phyloP scores from a whole-genome alignment of 53 echinoderm and acorn worm genomes.

The Holothuria scabra region DNA sequence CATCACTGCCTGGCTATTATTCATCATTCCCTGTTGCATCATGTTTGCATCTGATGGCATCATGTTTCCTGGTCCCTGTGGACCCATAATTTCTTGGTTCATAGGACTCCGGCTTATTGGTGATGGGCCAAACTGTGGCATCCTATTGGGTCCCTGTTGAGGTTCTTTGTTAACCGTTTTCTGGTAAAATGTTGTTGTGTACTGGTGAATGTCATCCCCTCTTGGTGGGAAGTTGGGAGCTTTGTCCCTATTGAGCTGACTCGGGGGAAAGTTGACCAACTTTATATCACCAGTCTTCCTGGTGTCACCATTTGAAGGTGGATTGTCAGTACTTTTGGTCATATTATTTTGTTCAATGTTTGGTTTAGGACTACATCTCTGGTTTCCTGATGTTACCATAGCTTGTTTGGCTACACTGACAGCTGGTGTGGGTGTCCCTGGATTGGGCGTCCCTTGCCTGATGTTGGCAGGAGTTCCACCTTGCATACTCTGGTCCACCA shows the following conservation, averaged over 20 bases:
- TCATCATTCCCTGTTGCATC: constrained; percentile 56
- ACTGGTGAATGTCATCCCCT: constrained; percentile 96
- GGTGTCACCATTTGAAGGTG: constrained; percentile 19
- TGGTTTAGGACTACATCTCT: constrained; percentile 23
- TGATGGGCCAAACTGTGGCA: constrained; percentile 86
- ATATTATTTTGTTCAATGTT: constrained; percentile 15
- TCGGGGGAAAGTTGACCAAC: constrained; percentile 94
- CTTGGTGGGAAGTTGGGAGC: constrained; percentile 99
- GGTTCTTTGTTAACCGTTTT: constrained; percentile 75
- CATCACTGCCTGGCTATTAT: neutral
- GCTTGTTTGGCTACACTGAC: constrained; percentile 39
- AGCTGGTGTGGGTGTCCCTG: constrained; percentile 37
- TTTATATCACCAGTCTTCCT: constrained; percentile 54
- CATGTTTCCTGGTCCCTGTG: constrained; percentile 34
- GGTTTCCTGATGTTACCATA: constrained; percentile 36
- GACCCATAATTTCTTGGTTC: constrained; percentile 74
- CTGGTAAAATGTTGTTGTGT: constrained; percentile 96
- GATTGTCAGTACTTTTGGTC: neutral
- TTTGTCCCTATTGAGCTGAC: constrained; percentile 94
- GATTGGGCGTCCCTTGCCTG: constrained; percentile 40
- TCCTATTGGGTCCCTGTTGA: constrained; percentile 16
- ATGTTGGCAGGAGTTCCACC: constrained; percentile 6
- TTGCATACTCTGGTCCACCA: constrained; percentile 47
- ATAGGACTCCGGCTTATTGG: constrained; percentile 77
- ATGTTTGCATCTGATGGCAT: constrained; percentile 22